Evolutionary conservation across 2,113 vertebrate genomes (phyloP), one percentile per base, ranked within the genome.

Genomic region (Neoarius graeffei): DNA sequence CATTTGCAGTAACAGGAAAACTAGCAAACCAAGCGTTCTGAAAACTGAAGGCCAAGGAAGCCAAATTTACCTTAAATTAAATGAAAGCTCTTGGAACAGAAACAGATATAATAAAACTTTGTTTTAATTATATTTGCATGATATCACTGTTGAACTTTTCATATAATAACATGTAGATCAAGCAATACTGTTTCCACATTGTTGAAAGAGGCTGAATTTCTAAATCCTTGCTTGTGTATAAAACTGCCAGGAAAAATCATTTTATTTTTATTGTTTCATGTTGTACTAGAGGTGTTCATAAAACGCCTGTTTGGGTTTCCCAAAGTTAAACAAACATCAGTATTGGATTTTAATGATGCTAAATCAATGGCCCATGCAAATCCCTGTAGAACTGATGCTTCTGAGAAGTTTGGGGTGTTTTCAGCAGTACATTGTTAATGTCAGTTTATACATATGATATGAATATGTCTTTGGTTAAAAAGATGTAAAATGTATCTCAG

Each of bases 271-370:
- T 80, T 19, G 25, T 80, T 80, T 56, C 76, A 27, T 57, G 27
- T 80, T 80, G 5, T 19, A 57, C 35, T 56, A n/a, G 25, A 30
- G 74, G 62, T 81, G 67, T 84, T 77, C 73, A 87, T 84, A 77
- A 91, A 83, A 69, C 77, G 64, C 86, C 30, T 80, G 69, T 76
- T 71, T 54, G 87, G 73, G 52, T 77, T 56, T 20, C 64, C 35
- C 74, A 7, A 89, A 89, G 27, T 67, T 90, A 50, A 82, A 59
- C 30, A 35, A 42, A 30, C 27, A 64, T 54, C 62, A 20, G 54
- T 48, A 27, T 23, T 56, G 84, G 19, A 42, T 57, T 85, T 85
- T 85, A 48, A 74, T 60, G 84, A 85, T 57, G 27, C 7, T 57
- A 76, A 62, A 59, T 27, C 57, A 76, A n/a, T 67, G 25, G 20